Evolutionary conservation across 2,113 vertebrate species (phyloP).

Genomic region (Coptodon rendalli): DNA sequence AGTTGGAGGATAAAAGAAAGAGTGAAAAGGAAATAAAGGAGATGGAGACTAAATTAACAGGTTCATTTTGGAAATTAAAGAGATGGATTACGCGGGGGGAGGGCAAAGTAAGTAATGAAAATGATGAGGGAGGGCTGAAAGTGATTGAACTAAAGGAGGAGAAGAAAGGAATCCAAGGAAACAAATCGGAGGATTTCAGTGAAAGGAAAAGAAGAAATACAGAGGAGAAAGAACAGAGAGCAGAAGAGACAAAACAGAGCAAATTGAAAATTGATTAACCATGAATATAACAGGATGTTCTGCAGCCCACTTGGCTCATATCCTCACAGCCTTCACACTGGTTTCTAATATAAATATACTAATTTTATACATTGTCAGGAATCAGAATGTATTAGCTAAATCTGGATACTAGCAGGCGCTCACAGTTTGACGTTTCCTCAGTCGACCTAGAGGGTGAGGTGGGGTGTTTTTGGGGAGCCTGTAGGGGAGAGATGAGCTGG

Average conservation of each 20-base stretch:
- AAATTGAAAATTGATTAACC: neutral
- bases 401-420: neutral
- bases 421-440: neutral
- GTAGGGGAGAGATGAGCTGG: neutral
- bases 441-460: neutral
- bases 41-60: neutral
- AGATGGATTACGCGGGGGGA: fast-evolving
- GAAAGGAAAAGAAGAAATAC: neutral
- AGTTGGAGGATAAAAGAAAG: neutral
- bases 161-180: neutral
- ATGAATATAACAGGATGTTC: neutral
- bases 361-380: neutral
- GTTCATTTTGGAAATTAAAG: neutral
- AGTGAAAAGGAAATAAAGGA: neutral
- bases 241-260: neutral
- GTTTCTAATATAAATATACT: neutral
- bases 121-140: neutral
- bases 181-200: neutral
- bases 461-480: neutral
- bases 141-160: neutral
- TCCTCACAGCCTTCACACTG: neutral
- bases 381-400: neutral
- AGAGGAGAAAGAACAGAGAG: neutral
- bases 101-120: neutral
- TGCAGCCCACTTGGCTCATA: neutral